Conservation (phyloP, 2,888 invertebrate species). For the Mimachlamys varia region DNA sequence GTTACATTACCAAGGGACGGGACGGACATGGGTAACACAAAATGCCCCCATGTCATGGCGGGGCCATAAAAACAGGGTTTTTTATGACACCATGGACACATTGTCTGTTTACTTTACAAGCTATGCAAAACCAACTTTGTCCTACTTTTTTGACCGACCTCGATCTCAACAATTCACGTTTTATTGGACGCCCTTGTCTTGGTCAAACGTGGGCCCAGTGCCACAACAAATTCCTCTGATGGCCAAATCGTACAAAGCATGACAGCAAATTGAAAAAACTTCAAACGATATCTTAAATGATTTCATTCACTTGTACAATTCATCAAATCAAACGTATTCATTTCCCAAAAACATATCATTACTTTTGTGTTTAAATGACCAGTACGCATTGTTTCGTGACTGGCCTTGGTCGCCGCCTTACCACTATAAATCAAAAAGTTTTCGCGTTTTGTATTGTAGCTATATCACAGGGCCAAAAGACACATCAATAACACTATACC, state of each 20-base stretch:
- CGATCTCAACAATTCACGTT: background rate
- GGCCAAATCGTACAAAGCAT: background rate
- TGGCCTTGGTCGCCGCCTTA: background rate
- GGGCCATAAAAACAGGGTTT: too few species aligned
- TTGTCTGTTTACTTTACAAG: background rate
- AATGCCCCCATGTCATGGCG: too few species aligned
- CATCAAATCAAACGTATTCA: conserved; percentile 24
- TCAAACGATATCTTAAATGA: background rate
- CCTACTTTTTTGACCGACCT: background rate
- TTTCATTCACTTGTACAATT: background rate
- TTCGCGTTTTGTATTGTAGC: background rate
- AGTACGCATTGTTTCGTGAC: background rate
- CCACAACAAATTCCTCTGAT: background rate
- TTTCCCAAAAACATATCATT: background rate
- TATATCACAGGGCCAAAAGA: background rate
- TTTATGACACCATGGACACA: background rate
- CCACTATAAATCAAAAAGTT: background rate
- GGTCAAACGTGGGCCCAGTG: background rate
- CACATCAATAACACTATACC: conserved; percentile 23
- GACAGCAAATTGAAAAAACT: conserved; percentile 6
- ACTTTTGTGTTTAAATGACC: background rate
- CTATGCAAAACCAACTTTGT: background rate
- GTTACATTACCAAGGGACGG: too few species aligned
- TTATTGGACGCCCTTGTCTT: background rate
- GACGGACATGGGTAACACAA: too few species aligned